These are phyloP conservation scores for Sebastiscus albofasciatus DNA, from an alignment of 2,797 vertebrate species.

Conservation along the genomic window DNA sequence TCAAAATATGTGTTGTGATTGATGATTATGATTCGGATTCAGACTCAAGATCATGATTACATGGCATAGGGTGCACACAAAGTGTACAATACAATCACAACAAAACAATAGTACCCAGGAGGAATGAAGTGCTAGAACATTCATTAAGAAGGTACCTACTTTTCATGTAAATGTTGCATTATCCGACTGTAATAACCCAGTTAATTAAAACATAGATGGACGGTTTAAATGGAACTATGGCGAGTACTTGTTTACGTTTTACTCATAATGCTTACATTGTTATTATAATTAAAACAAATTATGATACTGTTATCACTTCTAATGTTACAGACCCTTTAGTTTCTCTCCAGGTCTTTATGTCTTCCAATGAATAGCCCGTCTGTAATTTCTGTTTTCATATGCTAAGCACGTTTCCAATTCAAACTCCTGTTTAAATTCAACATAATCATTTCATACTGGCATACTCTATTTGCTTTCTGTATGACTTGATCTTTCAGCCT, in stretches of 20 bases:
- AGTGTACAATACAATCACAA: neutral
- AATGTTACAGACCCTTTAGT: neutral
- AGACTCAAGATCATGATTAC: neutral
- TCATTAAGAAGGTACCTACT: neutral
- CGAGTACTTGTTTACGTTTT: neutral
- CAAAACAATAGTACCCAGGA: neutral
- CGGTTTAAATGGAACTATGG: neutral
- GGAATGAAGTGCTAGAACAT: neutral
- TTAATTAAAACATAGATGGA: neutral
- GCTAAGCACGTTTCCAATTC: neutral
- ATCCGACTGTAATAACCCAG: neutral
- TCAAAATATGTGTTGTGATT: neutral
- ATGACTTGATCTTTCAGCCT: neutral
- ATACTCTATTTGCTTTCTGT: neutral
- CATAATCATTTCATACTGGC: neutral
- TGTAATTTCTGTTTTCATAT: neutral
- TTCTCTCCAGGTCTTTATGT: neutral
- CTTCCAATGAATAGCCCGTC: neutral
- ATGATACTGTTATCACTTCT: neutral
- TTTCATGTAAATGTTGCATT: neutral
- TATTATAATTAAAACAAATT: neutral
- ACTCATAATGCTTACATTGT: neutral
- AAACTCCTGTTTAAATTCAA: neutral
- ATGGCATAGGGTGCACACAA: neutral
- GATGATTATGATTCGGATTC: neutral